A percentile compares a stretch with the other conserved stretches of the same genome.
These are phyloP conservation scores for Rhamnusium bicolor DNA, from an alignment of 2,888 invertebrate genomes.

Conservation along the genomic window DNA sequence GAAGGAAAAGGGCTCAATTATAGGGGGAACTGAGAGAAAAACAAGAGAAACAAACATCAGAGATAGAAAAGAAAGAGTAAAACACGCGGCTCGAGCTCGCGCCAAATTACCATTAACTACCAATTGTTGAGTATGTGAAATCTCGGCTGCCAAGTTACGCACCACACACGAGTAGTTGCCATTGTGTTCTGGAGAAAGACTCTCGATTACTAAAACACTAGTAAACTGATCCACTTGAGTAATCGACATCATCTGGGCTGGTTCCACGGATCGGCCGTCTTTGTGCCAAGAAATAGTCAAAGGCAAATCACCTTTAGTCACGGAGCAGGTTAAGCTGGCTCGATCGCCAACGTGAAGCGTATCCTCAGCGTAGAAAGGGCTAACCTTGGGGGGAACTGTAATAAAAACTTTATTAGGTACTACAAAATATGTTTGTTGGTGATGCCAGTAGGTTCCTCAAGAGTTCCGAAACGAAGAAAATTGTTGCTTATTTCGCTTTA, in stretches of 20 bases:
- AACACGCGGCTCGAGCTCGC: conserved; percentile 69
- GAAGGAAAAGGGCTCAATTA: conserved; percentile 89
- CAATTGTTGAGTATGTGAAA: conserved; percentile 82
- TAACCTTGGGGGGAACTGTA: conserved; percentile 85
- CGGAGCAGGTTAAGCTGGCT: conserved; percentile 82
- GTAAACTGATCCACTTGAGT: conserved; percentile 85
- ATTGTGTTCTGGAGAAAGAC: conserved; percentile 82
- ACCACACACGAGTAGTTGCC: conserved; percentile 86
- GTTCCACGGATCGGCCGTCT: conserved; percentile 79
- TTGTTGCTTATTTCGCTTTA: background rate
- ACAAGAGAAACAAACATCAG: conserved; percentile 75
- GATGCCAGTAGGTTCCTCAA: background rate
- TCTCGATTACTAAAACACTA: conserved; percentile 85
- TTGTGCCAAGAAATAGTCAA: conserved; percentile 85
- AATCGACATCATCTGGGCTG: conserved; percentile 77
- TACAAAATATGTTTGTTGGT: background rate
- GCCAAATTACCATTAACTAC: conserved; percentile 83
- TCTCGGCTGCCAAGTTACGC: conserved; percentile 82
- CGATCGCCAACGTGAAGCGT: conserved; percentile 83
- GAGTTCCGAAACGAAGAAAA: background rate
- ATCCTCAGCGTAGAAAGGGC: conserved; percentile 81
- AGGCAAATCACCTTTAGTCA: conserved; percentile 84
- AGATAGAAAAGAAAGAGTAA: conserved; percentile 72
- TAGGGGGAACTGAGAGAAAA: conserved; percentile 82
- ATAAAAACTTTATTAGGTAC: conserved; percentile 59